A percentile compares a stretch with the other conserved stretches of the same genome.
phyloP scores from a whole-genome alignment of 2,797 vertebrate species.

The Acipenser ruthenus region DNA sequence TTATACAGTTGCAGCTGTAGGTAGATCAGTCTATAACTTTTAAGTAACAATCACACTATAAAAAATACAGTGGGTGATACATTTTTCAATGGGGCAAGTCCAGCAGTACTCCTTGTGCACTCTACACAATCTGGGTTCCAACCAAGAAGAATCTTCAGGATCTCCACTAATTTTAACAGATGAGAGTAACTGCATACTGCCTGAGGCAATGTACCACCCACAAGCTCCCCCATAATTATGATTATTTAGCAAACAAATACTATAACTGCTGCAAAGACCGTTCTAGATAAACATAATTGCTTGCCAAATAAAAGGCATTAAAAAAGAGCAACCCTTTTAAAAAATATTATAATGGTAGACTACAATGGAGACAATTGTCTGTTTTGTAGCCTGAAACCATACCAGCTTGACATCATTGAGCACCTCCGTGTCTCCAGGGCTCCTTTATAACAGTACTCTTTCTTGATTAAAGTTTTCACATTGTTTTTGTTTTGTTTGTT shows the following conservation, averaged over 20 bases:
- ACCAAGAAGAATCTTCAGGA: neutral
- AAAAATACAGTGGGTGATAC: no score
- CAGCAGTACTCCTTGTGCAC: no score
- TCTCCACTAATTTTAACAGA: neutral
- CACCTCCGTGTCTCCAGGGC: conserved; percentile 25
- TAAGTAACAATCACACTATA: no score
- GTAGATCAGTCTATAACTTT: no score
- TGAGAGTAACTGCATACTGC: neutral
- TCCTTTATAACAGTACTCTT: conserved; percentile 16
- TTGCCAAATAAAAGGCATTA: conserved; percentile 18
- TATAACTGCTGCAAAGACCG: conserved; percentile 4
- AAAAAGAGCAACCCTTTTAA: neutral
- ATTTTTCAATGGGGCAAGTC: no score
- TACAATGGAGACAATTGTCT: conserved; percentile 32
- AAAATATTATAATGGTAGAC: conserved; percentile 13
- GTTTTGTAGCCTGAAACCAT: conserved; percentile 24
- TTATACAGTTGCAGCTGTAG: no score
- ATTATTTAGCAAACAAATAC: neutral
- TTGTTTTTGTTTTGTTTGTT: conserved; percentile 24
- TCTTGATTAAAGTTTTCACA: conserved; percentile 11
- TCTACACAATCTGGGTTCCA: no score
- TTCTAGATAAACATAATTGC: conserved; percentile 22
- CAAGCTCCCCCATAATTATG: neutral
- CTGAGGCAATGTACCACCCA: conserved; percentile 2
- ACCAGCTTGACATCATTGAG: conserved; percentile 21